These are phyloP conservation scores for Hemibagrus guttatus DNA, from an alignment of 2,797 vertebrate genomes.

Conservation along the genomic window DNA sequence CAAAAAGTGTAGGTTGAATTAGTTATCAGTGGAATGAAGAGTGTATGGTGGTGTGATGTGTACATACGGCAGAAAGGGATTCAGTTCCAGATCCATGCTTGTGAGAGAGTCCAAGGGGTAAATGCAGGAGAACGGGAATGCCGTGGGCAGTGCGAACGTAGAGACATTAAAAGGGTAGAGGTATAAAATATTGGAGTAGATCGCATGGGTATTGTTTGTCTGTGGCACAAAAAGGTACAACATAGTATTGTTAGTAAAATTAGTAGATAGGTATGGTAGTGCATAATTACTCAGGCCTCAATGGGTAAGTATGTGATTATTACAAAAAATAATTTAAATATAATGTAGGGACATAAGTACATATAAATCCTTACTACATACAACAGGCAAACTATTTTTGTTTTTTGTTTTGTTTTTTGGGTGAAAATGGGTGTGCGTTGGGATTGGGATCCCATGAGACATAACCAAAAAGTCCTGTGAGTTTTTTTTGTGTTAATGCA, in stretches of 20 bases:
- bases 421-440: background rate
- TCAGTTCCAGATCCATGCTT: conserved; percentile 68
- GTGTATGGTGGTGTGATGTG: background rate
- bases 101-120: conserved; percentile 72
- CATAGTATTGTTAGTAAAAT: background rate
- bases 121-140: conserved; percentile 72
- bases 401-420: background rate
- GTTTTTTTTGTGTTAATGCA: background rate
- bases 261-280: background rate
- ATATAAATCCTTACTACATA: background rate
- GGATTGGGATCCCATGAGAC: background rate
- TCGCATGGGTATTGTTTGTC: conserved; percentile 66
- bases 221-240: conserved; percentile 48
- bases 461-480: background rate
- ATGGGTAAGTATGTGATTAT: background rate
- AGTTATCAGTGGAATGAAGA: background rate
- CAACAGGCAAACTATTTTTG: background rate
- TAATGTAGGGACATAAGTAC: background rate
- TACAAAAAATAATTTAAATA: background rate
- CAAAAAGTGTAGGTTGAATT: background rate
- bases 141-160: conserved; percentile 65
- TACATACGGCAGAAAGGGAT: conserved; percentile 67
- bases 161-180: conserved; percentile 59
- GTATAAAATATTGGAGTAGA: conserved; percentile 69
- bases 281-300: background rate